phyloP scores from a whole-genome alignment of 2,113 vertebrate species.

The Elgaria multicarinata region DNA sequence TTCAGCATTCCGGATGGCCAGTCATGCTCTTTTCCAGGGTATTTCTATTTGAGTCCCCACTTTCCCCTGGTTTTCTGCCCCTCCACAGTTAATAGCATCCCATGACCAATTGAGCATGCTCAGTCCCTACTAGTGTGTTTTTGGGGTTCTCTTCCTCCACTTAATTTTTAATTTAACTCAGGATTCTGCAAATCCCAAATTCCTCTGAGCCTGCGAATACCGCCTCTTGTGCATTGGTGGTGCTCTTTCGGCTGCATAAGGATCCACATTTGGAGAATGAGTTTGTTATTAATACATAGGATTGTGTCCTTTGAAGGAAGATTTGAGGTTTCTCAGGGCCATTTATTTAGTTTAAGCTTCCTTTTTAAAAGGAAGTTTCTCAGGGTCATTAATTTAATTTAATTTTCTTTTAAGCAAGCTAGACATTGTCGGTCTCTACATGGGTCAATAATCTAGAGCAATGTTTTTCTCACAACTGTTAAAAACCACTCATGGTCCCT shows the following conservation, averaged over 20 bases:
- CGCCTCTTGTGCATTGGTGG: neutral
- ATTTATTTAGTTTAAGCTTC: slow-evolving; percentile 39
- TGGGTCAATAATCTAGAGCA: slow-evolving; percentile 66
- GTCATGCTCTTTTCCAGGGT: neutral
- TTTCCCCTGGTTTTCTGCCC: neutral
- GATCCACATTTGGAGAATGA: neutral
- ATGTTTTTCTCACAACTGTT: slow-evolving; percentile 70
- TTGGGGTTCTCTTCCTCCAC: neutral
- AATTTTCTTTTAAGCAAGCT: neutral
- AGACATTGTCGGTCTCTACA: neutral
- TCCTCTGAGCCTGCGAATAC: neutral
- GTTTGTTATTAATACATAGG: neutral
- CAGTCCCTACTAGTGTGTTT: neutral
- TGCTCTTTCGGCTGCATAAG: neutral
- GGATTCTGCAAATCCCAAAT: neutral
- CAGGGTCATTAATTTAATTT: slow-evolving; percentile 53
- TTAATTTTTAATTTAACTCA: neutral
- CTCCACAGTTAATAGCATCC: neutral
- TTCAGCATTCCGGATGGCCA: neutral
- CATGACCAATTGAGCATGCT: neutral
- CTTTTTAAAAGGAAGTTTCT: slow-evolving; percentile 52
- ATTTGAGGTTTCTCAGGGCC: slow-evolving; percentile 61
- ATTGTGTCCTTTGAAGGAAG: slow-evolving; percentile 51
- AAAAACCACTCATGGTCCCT: slow-evolving; percentile 60
- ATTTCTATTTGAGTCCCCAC: neutral